Base-by-base conservation (phyloP, 35 echinoderm and acorn worm genomes). In the Ptychodera flava region DNA sequence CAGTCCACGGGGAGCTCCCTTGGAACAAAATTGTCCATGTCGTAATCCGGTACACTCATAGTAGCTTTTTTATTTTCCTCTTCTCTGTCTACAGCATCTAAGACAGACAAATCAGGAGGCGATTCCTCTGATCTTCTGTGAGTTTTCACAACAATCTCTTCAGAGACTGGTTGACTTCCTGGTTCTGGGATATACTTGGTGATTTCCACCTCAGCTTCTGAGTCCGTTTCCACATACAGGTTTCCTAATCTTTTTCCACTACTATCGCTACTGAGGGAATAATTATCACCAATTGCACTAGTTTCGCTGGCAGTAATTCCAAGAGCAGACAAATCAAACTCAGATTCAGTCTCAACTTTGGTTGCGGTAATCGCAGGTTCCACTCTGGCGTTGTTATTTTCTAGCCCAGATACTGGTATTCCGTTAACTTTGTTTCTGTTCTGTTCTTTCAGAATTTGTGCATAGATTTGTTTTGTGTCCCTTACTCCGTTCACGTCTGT, bases 1-100 rank as follows among this genome's bases (percentile, higher is more conserved):
- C 96, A 99, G 86, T 99, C 96, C 37, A 99, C 96, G 1, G 93
- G 90, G 78, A 99, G 86, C 75, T 99, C 96, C 33, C 96, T 76
- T 15, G 88, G 88, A 29, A 76, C 45, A 64, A 64, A 64, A 64
- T 64, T 64, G 45, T 64, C 45, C 45, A 64, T 64, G 6, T 64
- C 45, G 22, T 12, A 12, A 64, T 64, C 45, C 45, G 6, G 45
- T 64, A 22, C 45, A 64, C 45, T 64, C 45, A 64, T 64, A 22
- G 45, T 64, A 12, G 45, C 6, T 64, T 64, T 6, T 12, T 64
- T 64, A 64, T 64, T 22, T 64, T 22, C 45, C 22, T 64, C 6
- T 64, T 6, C 22, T 6, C 6, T 64, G 6, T 64, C 45, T 64
- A 22, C 16, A 16, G 15, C 82, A n/a, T 92, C 87, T 30, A 88